Evolutionary conservation across 2,113 vertebrate species (phyloP).

Genomic region (Perognathus longimembris): DNA sequence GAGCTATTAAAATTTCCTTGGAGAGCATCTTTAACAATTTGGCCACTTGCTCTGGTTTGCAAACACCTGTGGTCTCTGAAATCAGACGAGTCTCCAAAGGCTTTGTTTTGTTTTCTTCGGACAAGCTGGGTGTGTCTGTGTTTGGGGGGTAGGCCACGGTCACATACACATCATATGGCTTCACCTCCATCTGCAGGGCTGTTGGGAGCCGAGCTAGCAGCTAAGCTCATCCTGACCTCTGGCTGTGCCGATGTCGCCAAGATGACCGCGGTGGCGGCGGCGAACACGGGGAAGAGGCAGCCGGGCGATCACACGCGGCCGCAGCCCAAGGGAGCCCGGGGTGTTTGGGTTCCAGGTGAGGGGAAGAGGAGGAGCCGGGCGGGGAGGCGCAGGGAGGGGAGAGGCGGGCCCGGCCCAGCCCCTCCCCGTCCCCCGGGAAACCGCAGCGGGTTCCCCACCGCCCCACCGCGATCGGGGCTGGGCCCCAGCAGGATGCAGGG

Average conservation of each 20-base stretch:
- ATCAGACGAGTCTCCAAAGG: constrained; percentile 97
- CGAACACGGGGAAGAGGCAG: not conserved
- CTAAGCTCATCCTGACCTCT: fast-evolving
- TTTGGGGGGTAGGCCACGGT: constrained; percentile 97
- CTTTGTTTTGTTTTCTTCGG: constrained; percentile 96
- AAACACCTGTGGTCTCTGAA: constrained; percentile 95
- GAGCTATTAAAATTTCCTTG: constrained; percentile 98
- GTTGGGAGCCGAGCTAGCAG: no score
- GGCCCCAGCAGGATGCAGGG: no score
- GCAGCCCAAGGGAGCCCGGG: not conserved
- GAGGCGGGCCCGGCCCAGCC: not conserved
- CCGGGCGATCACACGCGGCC: constrained; percentile 31
- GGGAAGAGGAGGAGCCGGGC: not conserved
- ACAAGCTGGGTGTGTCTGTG: constrained; percentile 96
- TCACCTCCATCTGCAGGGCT: constrained; percentile 92
- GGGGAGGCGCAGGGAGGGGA: not conserved
- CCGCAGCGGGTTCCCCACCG: no score
- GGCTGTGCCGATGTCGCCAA: no score
- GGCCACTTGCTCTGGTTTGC: constrained; percentile 96
- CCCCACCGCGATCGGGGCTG: no score
- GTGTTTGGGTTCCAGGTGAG: not conserved
- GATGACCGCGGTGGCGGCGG: not conserved
- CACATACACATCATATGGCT: constrained; percentile 98
- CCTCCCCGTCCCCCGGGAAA: no score
- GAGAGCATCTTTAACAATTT: constrained; percentile 95